Evolutionary conservation across 2,113 vertebrate genomes (phyloP), one percentile per base, ranked within the genome.

Genomic region (Barbus barbus): DNA sequence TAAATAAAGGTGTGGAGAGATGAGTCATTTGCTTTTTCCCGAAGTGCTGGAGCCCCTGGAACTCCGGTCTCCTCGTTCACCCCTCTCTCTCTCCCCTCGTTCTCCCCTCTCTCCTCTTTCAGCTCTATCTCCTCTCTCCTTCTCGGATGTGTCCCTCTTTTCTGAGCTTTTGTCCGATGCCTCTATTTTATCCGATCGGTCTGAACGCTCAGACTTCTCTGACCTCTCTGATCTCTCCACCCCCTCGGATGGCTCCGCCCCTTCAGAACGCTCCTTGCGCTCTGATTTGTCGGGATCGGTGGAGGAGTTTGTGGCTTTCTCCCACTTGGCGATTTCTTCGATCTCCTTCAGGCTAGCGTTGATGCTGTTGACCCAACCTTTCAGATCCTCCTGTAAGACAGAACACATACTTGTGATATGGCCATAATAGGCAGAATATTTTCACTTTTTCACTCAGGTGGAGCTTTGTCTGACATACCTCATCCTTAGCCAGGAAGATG

Each of bases 401-500:
- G 36, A 22, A 78, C 56, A 28, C 31, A 89, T 22, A 28, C 31
- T 77, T 36, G 9, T 58, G n/a, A 58, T 38, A 36, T 22, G 28
- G 51, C 28, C 33, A 16, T 26, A 69, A 69, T 38, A 12, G 65
- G 0, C 33, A 38, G 9, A 41, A 41, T n/a, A n/a, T 71, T 2
- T 67, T 33, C 18, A 33, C 28, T 16, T 61, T 63, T 41, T 14
- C 16, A 60, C 31, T 22, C 75, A 56, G 31, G 22, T n/a, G 41
- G 73, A 16, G 20, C 69, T 67, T 26, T 56, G 72, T 69, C 2
- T 60, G 82, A n/a, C 96, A 96, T 90, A 97, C 97, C 94, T 98
- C 96, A 77, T 98, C 97, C 92, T 96, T 98, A 85, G 97, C 96
- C 88, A 97, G 96, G 91, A 98, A 98, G 78, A 97, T 93, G 85